Percentiles rank a stretch among this genome's conserved stretches.
Evolutionary conservation across 2,113 vertebrate species (phyloP).

Genomic region (Glaucomys volans): DNA sequence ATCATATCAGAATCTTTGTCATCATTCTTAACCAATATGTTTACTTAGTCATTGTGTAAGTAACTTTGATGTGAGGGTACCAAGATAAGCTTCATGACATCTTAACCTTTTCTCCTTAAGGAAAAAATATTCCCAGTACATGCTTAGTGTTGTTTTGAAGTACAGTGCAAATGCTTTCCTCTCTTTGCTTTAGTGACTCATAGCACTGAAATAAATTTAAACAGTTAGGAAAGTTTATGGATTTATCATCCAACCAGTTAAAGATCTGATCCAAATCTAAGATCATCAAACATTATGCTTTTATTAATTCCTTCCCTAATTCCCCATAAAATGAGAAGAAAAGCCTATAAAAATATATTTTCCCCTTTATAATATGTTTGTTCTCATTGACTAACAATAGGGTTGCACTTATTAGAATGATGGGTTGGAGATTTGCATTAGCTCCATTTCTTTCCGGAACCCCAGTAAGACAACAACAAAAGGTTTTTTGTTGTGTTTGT

Average conservation of each 20-base stretch:
- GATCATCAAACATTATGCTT: neutral
- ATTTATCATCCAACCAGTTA: neutral
- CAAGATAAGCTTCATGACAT: conserved; percentile 61
- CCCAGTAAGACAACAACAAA: neutral
- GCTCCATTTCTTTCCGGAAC: neutral
- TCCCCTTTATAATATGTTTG: neutral
- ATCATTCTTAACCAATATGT: conserved; percentile 45
- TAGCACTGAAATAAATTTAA: conserved; percentile 35
- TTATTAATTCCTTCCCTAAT: conserved; percentile 19
- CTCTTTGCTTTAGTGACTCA: conserved; percentile 49
- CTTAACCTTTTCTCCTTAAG: conserved; percentile 55
- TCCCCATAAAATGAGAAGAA: conserved; percentile 52
- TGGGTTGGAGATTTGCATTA: neutral
- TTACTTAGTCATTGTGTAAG: conserved; percentile 54
- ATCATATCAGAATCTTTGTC: conserved; percentile 3
- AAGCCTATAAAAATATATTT: neutral
- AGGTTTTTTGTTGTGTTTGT: no score
- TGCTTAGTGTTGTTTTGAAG: conserved; percentile 54
- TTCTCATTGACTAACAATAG: neutral
- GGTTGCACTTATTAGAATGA: neutral
- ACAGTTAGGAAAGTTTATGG: conserved; percentile 9
- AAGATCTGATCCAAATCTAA: conserved; percentile 31
- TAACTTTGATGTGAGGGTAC: conserved; percentile 44
- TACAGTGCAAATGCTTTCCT: conserved; percentile 27
- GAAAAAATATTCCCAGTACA: conserved; percentile 63